Percentiles rank a stretch among this genome's conserved stretches.
These are phyloP conservation scores for Conus ventricosus DNA, from an alignment of 1,140 invertebrate genomes.

Conservation along the genomic window DNA sequence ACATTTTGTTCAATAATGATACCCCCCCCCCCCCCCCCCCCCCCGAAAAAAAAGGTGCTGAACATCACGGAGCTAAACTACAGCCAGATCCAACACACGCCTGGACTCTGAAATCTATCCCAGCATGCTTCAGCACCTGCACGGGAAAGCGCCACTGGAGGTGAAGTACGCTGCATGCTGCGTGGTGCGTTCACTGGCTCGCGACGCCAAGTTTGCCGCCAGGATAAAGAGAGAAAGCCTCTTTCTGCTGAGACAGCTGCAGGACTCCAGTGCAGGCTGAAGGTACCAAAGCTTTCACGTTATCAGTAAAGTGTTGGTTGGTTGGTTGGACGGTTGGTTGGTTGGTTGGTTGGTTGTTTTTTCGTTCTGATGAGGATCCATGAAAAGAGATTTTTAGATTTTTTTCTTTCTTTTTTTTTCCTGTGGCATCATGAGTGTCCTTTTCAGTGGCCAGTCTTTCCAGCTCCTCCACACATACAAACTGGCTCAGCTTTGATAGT, in stretches of 20 bases:
- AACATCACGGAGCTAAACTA: constrained; percentile 1
- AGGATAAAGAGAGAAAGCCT: constrained; percentile 24
- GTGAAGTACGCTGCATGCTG: constrained; percentile 60
- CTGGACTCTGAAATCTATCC: constrained; percentile 38
- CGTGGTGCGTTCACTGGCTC: constrained; percentile 49
- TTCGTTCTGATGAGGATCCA: background rate
- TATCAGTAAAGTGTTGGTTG: background rate
- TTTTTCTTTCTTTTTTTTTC: no score
- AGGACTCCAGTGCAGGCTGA: constrained; percentile 18
- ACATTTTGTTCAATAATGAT: no score
- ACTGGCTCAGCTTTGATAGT: no score
- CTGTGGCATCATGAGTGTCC: no score
- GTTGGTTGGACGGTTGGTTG: no score
- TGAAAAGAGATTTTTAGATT: no score
- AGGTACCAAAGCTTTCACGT: background rate
- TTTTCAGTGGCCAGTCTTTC: no score
- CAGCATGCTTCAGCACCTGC: constrained; percentile 44
- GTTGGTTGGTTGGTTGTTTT: background rate
- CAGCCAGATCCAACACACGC: background rate
- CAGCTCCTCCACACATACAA: no score
- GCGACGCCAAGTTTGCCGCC: constrained; percentile 21
- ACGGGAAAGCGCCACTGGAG: constrained; percentile 45
- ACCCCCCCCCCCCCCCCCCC: no score
- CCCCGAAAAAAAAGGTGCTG: constrained; percentile 4
- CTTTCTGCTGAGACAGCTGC: constrained; percentile 32